Evolutionary conservation across 2,797 vertebrate genomes (phyloP), one percentile per base, ranked within the genome.

Genomic region (Acrossocheilus fasciatus): DNA sequence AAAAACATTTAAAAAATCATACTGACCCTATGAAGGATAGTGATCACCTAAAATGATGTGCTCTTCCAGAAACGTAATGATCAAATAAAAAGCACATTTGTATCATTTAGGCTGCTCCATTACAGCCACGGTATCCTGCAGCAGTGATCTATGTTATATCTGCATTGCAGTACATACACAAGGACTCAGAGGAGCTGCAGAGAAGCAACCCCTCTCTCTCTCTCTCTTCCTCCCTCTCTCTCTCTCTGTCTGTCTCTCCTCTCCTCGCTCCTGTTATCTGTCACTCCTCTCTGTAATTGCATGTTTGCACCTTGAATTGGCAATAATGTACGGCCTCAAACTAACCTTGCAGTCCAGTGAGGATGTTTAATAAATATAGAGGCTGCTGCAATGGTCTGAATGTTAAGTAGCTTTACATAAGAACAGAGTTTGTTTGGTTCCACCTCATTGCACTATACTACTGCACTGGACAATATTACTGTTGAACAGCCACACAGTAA

Each of bases 101-200:
- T 74, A 14, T 81, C 11, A 7, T 43, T 39, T 70, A 43, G 39
- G 14, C 8, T 0, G 0, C 54, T 78, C 4, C 66, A 77, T 89
- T 2, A 52, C 41, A 91, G 89, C 87, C 20, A 36, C 12, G 1
- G 59, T 62, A 54, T 84, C 50, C 41, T 39, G 66, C 90, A 89
- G 83, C 83, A 68, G 68, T 50, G 84, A 87, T 91, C 82, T 86
- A 89, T 89, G 86, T 88, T 84, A 81, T 91, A 95, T 96, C 96
- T 96, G 96, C 96, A 96, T 94, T 96, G 96, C 96, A 96, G 93
- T 93, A 95, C 80, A 62, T 93, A 95, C 80, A 68, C 86, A 76
- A 54, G 54, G 84, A 73, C 86, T 88, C 80, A 18, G 75, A 59
- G 23, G 30, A 66, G 64, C 87, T 89, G 76, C 77, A 30, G 78